phyloP scores from a whole-genome alignment of 2,888 invertebrate genomes.

The Mythimna ferrago region DNA sequence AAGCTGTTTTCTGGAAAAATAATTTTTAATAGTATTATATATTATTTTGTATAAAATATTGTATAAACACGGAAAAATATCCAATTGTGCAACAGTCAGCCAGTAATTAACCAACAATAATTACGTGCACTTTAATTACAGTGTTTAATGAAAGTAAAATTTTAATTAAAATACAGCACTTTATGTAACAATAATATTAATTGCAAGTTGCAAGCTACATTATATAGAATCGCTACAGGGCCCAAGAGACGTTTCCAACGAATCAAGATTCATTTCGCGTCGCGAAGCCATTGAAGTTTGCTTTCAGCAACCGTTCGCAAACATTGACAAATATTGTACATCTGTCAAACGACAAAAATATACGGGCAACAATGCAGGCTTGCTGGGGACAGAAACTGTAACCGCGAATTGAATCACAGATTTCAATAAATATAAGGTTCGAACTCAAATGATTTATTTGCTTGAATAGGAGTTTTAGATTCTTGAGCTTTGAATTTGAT shows the following conservation, averaged over 20 bases:
- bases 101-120: conserved; percentile 1
- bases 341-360: conserved; percentile 81
- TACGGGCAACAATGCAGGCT: conserved; percentile 57
- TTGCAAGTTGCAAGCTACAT: conserved; percentile 5
- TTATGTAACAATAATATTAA: neutral
- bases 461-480: conserved; percentile 46
- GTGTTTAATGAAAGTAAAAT: conserved; percentile 6
- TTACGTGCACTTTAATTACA: conserved; percentile 1
- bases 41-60: too few species aligned
- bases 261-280: conserved; percentile 80
- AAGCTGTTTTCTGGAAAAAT: too few species aligned
- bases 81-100: neutral
- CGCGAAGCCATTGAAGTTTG: conserved; percentile 78
- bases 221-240: conserved; percentile 14
- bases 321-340: conserved; percentile 83
- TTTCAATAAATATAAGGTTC: conserved; percentile 59
- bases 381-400: conserved; percentile 50
- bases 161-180: conserved; percentile 4
- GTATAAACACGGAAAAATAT: too few species aligned
- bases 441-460: conserved; percentile 49
- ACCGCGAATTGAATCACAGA: conserved; percentile 45
- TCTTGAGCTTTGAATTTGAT: conserved; percentile 24
- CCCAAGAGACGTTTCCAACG: conserved; percentile 60
- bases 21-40: too few species aligned
- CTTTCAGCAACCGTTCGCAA: conserved; percentile 76